Evolutionary conservation across 2,888 invertebrate species (phyloP), one percentile per base, ranked within the genome.

Genomic region (Athetis lepigone): DNA sequence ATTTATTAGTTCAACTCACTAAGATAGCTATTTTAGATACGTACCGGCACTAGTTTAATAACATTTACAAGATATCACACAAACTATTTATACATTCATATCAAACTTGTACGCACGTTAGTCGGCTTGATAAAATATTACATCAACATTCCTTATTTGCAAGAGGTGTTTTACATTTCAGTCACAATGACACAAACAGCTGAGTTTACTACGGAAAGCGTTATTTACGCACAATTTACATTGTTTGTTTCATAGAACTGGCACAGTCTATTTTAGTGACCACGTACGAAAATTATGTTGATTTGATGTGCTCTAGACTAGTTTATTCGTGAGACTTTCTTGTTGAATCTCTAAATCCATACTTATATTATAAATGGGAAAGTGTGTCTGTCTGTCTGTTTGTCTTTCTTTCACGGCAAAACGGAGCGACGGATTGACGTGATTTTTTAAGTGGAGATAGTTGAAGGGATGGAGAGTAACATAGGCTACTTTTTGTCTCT

Each of bases 151-250:
- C 75, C 81, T 78, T 79, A 76, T 79, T 73, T 62, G 72, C 70
- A 77, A 79, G 70, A 71, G 60, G 61, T 69, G 65, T 61, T 70
- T 70, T 69, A 82, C 64, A 77, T 73, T 75, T 69, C 61, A 57
- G 66, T 75, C 67, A 68, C 74, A 77, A 73, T 77, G 70, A 75
- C 77, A 76, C 62, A 64, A 77, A 79, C 84, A 84, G 81, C 84
- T 81, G 85, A 83, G 63, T 82, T 82, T 82, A 84, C 82, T 82
- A 82, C 75, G 61, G 65, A 75, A 63, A 59, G 59, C 49, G 57
- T 78, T 66, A 66, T 73, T 73, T 59, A 75, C 75, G 60, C 70
- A 76, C 73, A 68, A 67, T 74, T 72, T 80, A 72, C 65, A 64
- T 77, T 65, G 62, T 75, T 77, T 65, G 62, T 75, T 65, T 54